These are phyloP conservation scores for Drosophila kohkoa DNA, from an alignment of 1,140 invertebrate genomes.

Conservation along the genomic window DNA sequence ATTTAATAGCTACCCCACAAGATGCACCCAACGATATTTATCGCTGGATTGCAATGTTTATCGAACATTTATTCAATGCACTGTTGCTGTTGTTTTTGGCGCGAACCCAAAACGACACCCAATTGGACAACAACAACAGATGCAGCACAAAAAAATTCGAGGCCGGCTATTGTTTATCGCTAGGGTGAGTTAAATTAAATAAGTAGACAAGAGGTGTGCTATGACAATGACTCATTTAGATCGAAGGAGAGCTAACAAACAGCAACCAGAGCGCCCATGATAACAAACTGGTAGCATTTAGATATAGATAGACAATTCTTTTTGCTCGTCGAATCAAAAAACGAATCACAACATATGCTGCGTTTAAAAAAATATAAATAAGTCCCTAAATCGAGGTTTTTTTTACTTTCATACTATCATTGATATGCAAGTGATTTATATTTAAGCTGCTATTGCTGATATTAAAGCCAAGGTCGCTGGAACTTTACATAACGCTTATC, in stretches of 20 bases:
- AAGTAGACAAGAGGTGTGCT: constrained; percentile 24
- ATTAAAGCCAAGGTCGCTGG: constrained; percentile 38
- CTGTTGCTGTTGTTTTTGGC: constrained; percentile 36
- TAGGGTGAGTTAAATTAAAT: constrained; percentile 9
- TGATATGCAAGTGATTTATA: no score
- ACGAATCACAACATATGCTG: constrained; percentile 44
- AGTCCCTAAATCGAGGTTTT: constrained; percentile 1
- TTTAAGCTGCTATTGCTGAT: constrained; percentile 21
- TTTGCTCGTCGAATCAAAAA: constrained; percentile 13
- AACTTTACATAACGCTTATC: constrained; percentile 36
- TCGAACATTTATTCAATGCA: constrained; percentile 11
- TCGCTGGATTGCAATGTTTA: constrained; percentile 1
- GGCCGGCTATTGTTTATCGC: constrained; percentile 40
- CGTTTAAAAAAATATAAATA: constrained; percentile 41
- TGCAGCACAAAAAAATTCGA: constrained; percentile 18
- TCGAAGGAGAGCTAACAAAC: constrained; percentile 28
- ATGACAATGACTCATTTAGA: constrained; percentile 33
- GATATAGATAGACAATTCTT: constrained; percentile 25
- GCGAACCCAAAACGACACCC: constrained; percentile 20
- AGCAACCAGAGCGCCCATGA: constrained; percentile 28
- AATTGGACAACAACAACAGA: constrained; percentile 34
- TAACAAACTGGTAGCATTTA: constrained; percentile 40
- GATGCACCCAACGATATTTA: background rate
- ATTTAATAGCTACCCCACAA: constrained; percentile 1
- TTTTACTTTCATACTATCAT: no score